Evolutionary conservation across 2,888 invertebrate genomes (phyloP).

Genomic region (Shargacucullia verbasci): DNA sequence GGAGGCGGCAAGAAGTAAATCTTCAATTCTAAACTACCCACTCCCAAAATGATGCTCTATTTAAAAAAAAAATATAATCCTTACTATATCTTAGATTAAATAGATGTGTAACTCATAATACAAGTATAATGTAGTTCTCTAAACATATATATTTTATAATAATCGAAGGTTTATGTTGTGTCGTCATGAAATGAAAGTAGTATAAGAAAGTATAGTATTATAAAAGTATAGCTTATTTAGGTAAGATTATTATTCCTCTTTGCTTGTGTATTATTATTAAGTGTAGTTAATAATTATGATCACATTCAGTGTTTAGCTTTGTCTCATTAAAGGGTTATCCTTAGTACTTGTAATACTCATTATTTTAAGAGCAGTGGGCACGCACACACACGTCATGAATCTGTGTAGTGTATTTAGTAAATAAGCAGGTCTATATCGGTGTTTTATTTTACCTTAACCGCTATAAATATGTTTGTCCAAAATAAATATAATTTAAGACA

Average conservation of each 20-base stretch:
- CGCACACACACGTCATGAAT: constrained; percentile 72
- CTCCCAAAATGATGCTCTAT: constrained; percentile 57
- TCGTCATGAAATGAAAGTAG: constrained; percentile 73
- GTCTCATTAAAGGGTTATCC: constrained; percentile 62
- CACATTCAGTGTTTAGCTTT: constrained; percentile 81
- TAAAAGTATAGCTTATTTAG: constrained; percentile 41
- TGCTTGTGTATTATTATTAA: constrained; percentile 60
- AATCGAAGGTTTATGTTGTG: constrained; percentile 63
- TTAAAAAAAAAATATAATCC: constrained; percentile 56
- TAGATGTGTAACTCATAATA: constrained; percentile 36
- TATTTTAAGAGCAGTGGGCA: constrained; percentile 73
- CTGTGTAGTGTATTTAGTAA: constrained; percentile 65
- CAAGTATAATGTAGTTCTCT: constrained; percentile 60
- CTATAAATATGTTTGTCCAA: neutral
- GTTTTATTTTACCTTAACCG: constrained; percentile 48
- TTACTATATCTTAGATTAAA: constrained; percentile 53
- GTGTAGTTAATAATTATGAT: constrained; percentile 63
- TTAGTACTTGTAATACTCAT: constrained; percentile 87
- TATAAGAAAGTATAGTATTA: constrained; percentile 36
- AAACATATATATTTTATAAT: constrained; percentile 58
- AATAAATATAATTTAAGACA: no score
- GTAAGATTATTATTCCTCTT: constrained; percentile 56
- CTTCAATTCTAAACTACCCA: constrained; percentile 22
- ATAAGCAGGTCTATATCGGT: constrained; percentile 39
- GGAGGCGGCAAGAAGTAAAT: constrained; percentile 74